phyloP scores from a whole-genome alignment of 2,888 invertebrate species.

The Spicauda simplicius region DNA sequence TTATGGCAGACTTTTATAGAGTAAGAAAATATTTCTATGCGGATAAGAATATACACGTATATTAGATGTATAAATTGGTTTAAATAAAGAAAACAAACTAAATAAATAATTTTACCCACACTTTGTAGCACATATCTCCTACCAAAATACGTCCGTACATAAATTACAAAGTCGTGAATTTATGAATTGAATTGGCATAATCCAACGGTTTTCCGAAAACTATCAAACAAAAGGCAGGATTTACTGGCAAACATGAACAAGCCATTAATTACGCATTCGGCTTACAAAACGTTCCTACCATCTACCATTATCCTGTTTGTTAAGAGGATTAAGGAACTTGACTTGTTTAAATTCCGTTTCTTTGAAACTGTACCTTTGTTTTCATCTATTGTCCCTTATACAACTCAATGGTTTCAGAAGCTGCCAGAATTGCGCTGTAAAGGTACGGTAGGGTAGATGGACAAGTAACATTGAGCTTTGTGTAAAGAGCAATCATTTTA shows the following conservation, averaged over 20 bases:
- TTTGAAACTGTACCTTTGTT: conserved; percentile 20
- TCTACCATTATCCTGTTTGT: conserved; percentile 25
- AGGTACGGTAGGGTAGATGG: background rate
- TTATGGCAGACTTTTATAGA: too few species aligned
- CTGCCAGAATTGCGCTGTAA: background rate
- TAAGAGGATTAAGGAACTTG: conserved; percentile 16
- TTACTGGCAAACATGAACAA: conserved; percentile 14
- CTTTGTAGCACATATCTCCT: too few species aligned
- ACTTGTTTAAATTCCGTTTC: conserved; percentile 15
- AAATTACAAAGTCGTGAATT: too few species aligned
- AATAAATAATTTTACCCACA: too few species aligned
- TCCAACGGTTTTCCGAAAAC: background rate
- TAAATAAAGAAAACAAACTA: too few species aligned
- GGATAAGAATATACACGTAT: too few species aligned
- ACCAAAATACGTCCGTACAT: too few species aligned
- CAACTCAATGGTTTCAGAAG: background rate
- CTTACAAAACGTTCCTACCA: conserved; percentile 14
- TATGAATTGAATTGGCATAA: background rate
- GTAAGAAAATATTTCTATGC: too few species aligned
- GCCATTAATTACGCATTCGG: conserved; percentile 16
- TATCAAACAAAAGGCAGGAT: conserved; percentile 21
- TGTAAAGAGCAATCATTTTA: background rate
- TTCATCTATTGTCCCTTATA: conserved; percentile 8
- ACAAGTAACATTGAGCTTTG: conserved; percentile 1
- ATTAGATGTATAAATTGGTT: too few species aligned